Base-by-base conservation (phyloP, 2,797 vertebrate species). In the Gila robusta region DNA sequence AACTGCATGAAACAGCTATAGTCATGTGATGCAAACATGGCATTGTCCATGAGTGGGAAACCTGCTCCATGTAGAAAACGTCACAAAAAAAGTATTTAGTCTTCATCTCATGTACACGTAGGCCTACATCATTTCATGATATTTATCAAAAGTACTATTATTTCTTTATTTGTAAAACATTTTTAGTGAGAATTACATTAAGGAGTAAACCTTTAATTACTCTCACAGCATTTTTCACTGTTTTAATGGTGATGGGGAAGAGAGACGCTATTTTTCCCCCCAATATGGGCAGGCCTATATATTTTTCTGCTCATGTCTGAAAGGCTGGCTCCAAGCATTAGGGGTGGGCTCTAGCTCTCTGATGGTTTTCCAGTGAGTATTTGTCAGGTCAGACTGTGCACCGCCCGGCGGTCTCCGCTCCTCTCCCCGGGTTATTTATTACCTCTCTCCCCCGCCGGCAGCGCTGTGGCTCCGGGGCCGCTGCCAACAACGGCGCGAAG, bases 361-460 rank as follows among this genome's bases (percentile, higher is more conserved):
- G 96, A 96, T 97, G 96, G 96, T 96, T 97, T 97, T 97, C 96
- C 97, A 97, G 96, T 94, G 96, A 97, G 97, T 97, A 97, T 96
- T 96, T 97, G 97, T 98, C 96, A 96, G 97, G 97, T 98, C 98
- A 97, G 96, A 95, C 96, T 96, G 97, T 97, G 96, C 94, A 94
- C 96, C 95, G 95, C 96, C 96, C 96, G 96, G 95, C 96, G 95
- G 95, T 96, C 96, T 97, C 95, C 95, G 95, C 96, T 96, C 95
- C 96, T 95, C 96, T 97, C 96, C 95, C 94, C 96, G 95, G 97
- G 97, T 99, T 98, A 99, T 99, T 99, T 98, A 99, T 98, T 97
- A 97, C 97, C 96, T 96, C 96, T 96, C 96, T 96, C 95, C 96
- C 95, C 95, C 96, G 96, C 96, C 96, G 96, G 96, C 97, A 96